Evolutionary conservation across 1,140 invertebrate genomes (phyloP), one percentile per base, ranked within the genome.

Genomic region (Meloidogyne chitwoodi): DNA sequence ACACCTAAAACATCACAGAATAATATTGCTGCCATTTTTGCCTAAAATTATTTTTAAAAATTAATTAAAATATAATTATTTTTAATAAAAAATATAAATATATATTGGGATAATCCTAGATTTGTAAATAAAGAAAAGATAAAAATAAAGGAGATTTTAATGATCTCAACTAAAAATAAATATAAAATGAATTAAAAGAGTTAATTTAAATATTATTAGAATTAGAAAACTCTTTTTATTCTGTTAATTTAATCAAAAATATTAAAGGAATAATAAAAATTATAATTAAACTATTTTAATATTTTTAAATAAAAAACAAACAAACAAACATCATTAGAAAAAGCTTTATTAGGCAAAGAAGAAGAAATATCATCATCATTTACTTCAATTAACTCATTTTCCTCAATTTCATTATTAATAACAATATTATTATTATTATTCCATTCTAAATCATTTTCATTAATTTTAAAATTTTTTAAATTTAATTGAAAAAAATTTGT

Each of bases 1-100:
- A 77, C 81, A 38, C 84, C 84, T 19, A 85, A 74, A 48, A 83
- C 64, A 72, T 84, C 77, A 68, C 84, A 86, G 12, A 85, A 29
- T 14, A 80, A n/a, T 1, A 78, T 75, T 10, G 78, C 75, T 38
- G 77, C 77, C 77, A 80, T 70, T 71, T 78, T 78, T 34, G 68
- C 67, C 77, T 78, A 10, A 29, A 78, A 24, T 56, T 16, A 65
- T n/a, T 72, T 41, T 66, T 2, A 10, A 70, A 19, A 27, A 70
- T 29, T 48, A 8, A 65, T 2, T 67, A n/a, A n/a, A n/a, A n/a
- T n/a, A n/a, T n/a, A n/a, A n/a, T 41, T 66, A n/a, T 3, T 66
- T 31, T 19, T 48, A 19, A 19, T 48, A 48, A 48, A 31, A 31
- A 3, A 3, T 3, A 31, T 31, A 31, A 31, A n/a, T n/a, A n/a